These are phyloP conservation scores for Pararge aegeria DNA, from an alignment of 1,140 invertebrate species.

Conservation along the genomic window DNA sequence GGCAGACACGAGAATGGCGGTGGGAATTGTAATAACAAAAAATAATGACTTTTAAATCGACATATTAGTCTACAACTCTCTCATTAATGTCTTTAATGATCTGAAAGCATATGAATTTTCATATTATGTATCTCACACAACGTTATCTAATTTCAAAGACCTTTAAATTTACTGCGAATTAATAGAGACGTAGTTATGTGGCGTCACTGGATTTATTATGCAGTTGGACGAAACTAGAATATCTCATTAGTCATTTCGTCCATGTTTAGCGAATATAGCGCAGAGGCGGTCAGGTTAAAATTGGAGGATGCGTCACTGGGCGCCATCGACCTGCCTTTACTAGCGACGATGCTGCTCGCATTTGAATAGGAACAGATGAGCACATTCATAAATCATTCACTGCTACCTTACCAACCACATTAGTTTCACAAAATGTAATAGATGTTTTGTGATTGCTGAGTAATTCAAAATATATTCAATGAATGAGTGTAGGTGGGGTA, in stretches of 20 bases:
- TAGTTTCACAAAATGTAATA: not conserved
- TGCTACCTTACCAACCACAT: not conserved
- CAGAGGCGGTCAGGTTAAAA: conserved; percentile 50
- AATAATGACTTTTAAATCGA: too few species aligned
- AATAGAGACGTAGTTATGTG: too few species aligned
- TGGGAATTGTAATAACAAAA: too few species aligned
- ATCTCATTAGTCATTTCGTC: conserved; percentile 52
- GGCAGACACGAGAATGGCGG: too few species aligned
- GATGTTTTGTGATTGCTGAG: not conserved
- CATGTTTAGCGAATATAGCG: conserved; percentile 49
- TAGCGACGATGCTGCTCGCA: not conserved
- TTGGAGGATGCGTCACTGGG: conserved; percentile 56
- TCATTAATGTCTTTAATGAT: too few species aligned
- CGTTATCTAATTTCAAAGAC: too few species aligned
- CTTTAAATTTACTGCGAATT: too few species aligned
- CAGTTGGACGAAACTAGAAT: conserved; percentile 2
- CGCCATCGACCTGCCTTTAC: conserved; percentile 12
- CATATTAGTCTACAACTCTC: too few species aligned
- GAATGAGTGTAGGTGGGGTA: not conserved
- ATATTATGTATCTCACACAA: too few species aligned
- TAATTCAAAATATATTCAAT: not conserved
- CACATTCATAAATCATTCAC: conserved; percentile 29
- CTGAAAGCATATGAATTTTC: too few species aligned
- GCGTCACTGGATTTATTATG: not conserved
- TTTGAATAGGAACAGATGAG: conserved; percentile 12